Evolutionary conservation across 2,113 vertebrate genomes (phyloP).

Genomic region (Engystomops pustulosus): DNA sequence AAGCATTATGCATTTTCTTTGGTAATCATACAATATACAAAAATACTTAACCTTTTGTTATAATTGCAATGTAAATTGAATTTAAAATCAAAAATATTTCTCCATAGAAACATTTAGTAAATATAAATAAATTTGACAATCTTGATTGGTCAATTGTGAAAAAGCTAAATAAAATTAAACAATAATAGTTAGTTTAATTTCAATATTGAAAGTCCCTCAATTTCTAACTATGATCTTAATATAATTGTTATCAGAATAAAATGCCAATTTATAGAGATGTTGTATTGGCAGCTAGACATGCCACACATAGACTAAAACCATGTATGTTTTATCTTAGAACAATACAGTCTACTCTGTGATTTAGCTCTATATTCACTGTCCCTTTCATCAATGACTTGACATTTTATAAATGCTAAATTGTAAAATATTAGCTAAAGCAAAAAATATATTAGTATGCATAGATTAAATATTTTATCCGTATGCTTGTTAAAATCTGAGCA

Average conservation of each 20-base stretch:
- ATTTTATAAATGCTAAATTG: slow-evolving; percentile 7
- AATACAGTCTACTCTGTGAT: not conserved
- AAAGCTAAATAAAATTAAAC: not conserved
- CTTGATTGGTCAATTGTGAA: not conserved
- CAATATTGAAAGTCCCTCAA: too few species aligned
- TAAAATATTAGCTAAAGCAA: slow-evolving; percentile 8
- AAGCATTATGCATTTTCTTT: too few species aligned
- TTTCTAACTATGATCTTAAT: not conserved
- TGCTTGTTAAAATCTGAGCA: slow-evolving; percentile 32
- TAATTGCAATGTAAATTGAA: too few species aligned
- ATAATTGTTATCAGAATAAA: not conserved
- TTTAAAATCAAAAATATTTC: too few species aligned
- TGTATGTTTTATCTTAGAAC: not conserved
- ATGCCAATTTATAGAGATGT: not conserved
- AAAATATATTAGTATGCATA: slow-evolving; percentile 3
- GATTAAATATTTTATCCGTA: not conserved
- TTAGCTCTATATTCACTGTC: not conserved
- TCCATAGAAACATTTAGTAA: too few species aligned
- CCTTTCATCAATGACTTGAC: not conserved
- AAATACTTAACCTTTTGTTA: too few species aligned
- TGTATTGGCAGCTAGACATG: not conserved
- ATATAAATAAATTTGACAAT: not conserved
- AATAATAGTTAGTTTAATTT: not conserved
- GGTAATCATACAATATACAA: too few species aligned
- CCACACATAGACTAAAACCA: not conserved